Percentiles rank a stretch among this genome's conserved stretches.
These are phyloP conservation scores for Ladona fulva DNA, from an alignment of 1,140 invertebrate species.

Conservation along the genomic window DNA sequence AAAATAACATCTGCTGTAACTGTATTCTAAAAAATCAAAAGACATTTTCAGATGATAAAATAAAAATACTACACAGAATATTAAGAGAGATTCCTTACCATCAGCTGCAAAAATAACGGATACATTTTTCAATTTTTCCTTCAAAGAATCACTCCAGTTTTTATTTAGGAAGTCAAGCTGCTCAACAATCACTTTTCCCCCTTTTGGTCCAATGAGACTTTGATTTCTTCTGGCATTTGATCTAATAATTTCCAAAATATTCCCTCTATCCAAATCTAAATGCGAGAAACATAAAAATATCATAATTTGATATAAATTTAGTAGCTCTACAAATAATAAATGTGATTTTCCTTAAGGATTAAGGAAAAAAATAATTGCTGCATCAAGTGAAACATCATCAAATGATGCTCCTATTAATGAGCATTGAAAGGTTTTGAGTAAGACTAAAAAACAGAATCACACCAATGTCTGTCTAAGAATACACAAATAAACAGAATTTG, in stretches of 20 bases:
- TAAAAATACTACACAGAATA: no score
- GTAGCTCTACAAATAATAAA: conserved; percentile 17
- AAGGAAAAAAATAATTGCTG: no score
- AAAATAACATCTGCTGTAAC: no score
- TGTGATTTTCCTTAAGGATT: no score
- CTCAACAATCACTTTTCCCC: conserved; percentile 39
- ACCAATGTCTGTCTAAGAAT: no score
- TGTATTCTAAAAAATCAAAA: no score
- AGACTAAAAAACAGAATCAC: no score
- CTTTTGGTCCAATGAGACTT: conserved; percentile 35
- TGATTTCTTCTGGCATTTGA: conserved; percentile 58
- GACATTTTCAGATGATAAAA: no score
- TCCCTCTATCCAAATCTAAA: conserved; percentile 63
- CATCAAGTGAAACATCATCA: no score
- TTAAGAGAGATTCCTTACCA: conserved; percentile 43
- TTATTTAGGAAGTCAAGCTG: conserved; percentile 57
- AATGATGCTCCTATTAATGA: no score
- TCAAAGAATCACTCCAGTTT: conserved; percentile 45
- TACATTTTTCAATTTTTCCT: conserved; percentile 40
- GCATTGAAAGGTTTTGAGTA: no score
- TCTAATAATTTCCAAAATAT: conserved; percentile 62
- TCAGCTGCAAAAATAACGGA: conserved; percentile 65
- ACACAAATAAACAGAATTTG: no score
- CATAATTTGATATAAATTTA: neutral
- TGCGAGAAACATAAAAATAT: neutral